phyloP scores from a whole-genome alignment of 1,140 invertebrate species.

The Glossosoma conforme region DNA sequence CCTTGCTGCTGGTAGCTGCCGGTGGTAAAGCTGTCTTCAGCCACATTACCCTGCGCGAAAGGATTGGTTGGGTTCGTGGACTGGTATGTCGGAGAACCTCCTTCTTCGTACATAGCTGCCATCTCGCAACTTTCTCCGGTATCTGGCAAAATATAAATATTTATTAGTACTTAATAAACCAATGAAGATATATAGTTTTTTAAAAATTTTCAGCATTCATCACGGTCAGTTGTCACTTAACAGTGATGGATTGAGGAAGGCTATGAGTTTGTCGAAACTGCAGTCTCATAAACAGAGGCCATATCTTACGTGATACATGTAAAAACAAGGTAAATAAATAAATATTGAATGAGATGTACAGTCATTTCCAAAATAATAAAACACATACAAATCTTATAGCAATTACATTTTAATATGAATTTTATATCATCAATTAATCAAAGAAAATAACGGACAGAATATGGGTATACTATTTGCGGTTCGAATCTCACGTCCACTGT shows the following conservation, averaged over 20 bases:
- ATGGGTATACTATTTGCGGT: no score
- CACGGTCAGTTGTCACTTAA: background rate
- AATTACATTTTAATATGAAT: no score
- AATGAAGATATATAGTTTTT: background rate
- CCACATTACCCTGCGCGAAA: slow-evolving; percentile 35
- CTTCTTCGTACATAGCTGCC: slow-evolving; percentile 47
- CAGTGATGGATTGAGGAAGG: background rate
- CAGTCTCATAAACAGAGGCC: background rate
- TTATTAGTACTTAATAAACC: no score
- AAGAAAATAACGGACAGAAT: no score
- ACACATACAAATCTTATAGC: no score
- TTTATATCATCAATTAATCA: no score
- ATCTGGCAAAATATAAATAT: slow-evolving; percentile 42
- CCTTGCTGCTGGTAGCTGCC: slow-evolving; percentile 47
- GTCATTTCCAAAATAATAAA: no score
- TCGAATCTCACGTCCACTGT: no score
- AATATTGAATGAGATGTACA: no score
- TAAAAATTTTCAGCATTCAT: background rate
- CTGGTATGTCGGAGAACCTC: slow-evolving; percentile 43
- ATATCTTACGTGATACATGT: background rate
- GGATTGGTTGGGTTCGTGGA: slow-evolving; percentile 50
- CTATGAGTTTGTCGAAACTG: background rate
- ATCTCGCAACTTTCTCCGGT: slow-evolving; percentile 48
- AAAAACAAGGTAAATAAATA: background rate
- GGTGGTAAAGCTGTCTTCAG: slow-evolving; percentile 52